Evolutionary conservation across 2,797 vertebrate genomes (phyloP).

Genomic region (Cephalopachus bancanus): DNA sequence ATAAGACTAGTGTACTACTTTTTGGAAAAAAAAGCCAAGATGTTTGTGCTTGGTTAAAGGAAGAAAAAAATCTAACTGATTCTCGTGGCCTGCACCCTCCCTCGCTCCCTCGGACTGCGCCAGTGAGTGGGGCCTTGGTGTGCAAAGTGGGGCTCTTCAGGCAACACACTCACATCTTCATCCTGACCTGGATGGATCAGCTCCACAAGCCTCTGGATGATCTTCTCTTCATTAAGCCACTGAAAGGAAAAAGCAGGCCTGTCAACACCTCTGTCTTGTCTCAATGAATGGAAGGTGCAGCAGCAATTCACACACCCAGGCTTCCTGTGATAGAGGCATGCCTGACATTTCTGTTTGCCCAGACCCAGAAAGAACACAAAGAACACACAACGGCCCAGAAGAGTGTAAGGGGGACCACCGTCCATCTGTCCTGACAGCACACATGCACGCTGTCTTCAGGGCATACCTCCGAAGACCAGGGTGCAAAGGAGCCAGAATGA

Average conservation of each 20-base stretch:
- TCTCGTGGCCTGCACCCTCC: neutral
- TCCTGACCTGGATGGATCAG: conserved; percentile 96
- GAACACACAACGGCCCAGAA: neutral
- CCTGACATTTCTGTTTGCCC: accelerated
- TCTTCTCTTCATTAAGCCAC: conserved; percentile 97
- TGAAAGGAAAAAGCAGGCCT: conserved; percentile 79
- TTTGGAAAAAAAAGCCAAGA: neutral
- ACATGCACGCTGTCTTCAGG: neutral
- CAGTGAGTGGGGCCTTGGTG: accelerated
- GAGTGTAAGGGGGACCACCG: accelerated
- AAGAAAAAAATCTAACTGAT: neutral
- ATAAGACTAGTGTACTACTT: neutral
- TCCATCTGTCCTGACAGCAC: accelerated
- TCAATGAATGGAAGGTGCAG: neutral
- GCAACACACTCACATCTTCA: conserved; percentile 93
- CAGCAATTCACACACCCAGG: neutral
- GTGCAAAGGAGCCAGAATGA: neutral
- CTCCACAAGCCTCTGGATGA: conserved; percentile 96
- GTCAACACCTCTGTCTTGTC: neutral
- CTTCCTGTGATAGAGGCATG: neutral
- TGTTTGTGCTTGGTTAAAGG: neutral
- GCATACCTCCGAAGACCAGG: neutral
- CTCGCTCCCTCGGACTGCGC: neutral
- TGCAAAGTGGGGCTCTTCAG: accelerated
- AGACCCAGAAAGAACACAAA: neutral